Evolutionary conservation across 1,140 invertebrate genomes (phyloP).

Genomic region (Pseudomyrmex concolor): DNA sequence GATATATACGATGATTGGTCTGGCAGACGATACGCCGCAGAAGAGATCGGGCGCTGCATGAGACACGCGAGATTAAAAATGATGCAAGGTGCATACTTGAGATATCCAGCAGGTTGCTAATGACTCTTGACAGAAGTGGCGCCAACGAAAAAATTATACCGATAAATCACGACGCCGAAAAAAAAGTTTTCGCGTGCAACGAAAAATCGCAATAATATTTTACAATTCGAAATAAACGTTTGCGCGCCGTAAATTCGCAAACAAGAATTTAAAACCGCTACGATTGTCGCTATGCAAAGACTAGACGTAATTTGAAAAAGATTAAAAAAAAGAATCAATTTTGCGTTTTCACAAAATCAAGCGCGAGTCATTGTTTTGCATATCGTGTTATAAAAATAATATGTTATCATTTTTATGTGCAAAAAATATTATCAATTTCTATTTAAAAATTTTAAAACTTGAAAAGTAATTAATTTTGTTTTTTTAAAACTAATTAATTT

Average conservation of each 20-base stretch:
- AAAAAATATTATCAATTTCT: too few species aligned
- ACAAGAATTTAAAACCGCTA: not conserved
- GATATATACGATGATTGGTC: not conserved
- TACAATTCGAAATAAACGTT: not conserved
- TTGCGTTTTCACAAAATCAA: too few species aligned
- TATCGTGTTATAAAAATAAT: too few species aligned
- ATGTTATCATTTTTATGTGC: too few species aligned
- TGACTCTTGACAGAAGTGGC: slow-evolving; percentile 27
- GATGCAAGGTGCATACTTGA: not conserved
- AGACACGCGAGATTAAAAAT: not conserved
- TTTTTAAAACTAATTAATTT: too few species aligned
- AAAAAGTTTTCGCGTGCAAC: not conserved
- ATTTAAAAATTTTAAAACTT: too few species aligned
- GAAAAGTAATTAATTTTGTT: too few species aligned
- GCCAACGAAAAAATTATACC: slow-evolving; percentile 25
- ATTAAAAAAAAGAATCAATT: too few species aligned
- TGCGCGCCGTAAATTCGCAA: not conserved
- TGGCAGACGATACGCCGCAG: not conserved
- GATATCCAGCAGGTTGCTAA: slow-evolving; percentile 33
- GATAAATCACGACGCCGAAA: slow-evolving; percentile 53
- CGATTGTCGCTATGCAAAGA: too few species aligned
- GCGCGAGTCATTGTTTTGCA: too few species aligned
- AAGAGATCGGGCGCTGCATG: not conserved
- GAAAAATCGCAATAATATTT: not conserved
- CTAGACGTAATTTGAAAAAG: too few species aligned